A percentile compares a stretch with the other conserved stretches of the same genome.
phyloP scores from a whole-genome alignment of 1,140 invertebrate species.

The Trachelipus rathkii region DNA sequence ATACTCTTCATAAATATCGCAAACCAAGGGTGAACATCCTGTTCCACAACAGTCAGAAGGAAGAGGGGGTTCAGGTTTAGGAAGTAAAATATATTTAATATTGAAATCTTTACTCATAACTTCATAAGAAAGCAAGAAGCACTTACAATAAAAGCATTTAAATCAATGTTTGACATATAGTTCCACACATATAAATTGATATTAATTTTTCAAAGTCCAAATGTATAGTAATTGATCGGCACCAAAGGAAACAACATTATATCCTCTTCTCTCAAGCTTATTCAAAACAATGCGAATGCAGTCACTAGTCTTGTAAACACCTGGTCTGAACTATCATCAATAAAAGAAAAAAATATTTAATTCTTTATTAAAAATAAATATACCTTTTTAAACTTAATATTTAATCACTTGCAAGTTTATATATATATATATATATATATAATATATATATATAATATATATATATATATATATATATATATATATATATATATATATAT shows the following conservation, averaged over 20 bases:
- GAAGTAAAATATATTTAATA: conserved; percentile 50
- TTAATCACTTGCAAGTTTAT: background rate
- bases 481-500: background rate
- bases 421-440: background rate
- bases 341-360: background rate
- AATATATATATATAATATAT: too few species aligned
- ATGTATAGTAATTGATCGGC: background rate
- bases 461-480: background rate
- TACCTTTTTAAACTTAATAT: background rate
- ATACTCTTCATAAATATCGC: conserved; percentile 64
- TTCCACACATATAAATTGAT: background rate
- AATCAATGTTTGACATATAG: background rate
- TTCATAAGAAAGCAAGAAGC: background rate
- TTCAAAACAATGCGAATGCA: background rate
- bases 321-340: too few species aligned
- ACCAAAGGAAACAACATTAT: background rate
- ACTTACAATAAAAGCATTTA: background rate
- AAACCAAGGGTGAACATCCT: conserved; percentile 66
- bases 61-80: conserved; percentile 57
- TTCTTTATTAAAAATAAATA: background rate
- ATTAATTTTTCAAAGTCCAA: background rate
- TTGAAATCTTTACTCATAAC: background rate
- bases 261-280: background rate
- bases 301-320: background rate
- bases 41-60: conserved; percentile 66